phyloP scores from a whole-genome alignment of 1,140 invertebrate genomes.

The Campoletis sonorensis region DNA sequence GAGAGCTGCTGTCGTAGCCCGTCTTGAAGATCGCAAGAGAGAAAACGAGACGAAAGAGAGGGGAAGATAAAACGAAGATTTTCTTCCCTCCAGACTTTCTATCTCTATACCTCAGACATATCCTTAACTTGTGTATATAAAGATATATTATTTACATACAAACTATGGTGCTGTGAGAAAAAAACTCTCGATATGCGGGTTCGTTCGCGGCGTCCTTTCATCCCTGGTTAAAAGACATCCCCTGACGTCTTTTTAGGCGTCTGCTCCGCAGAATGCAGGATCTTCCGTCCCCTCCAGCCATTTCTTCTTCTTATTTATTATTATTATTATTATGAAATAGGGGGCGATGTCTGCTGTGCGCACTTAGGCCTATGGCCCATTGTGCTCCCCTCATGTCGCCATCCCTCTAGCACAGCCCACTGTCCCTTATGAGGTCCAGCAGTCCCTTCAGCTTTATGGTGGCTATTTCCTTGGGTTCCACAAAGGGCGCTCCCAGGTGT shows the following conservation, averaged over 20 bases:
- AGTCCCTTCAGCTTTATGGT: too few species aligned
- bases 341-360: too few species aligned
- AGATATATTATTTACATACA: background rate
- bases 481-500: too few species aligned
- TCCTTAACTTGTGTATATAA: conserved; percentile 37
- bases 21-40: conserved; percentile 22
- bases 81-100: conserved; percentile 20
- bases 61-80: background rate
- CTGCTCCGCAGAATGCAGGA: background rate
- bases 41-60: conserved; percentile 10
- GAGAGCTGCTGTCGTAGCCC: conserved; percentile 47
- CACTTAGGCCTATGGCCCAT: too few species aligned
- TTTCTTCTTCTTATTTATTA: background rate
- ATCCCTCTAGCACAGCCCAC: too few species aligned
- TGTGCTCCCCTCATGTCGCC: too few species aligned
- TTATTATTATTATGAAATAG: too few species aligned
- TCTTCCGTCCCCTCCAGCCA: conserved; percentile 3
- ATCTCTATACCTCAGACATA: conserved; percentile 33
- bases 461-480: too few species aligned
- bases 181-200: conserved; percentile 30
- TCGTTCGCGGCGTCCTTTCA: conserved; percentile 36
- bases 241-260: background rate
- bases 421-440: too few species aligned
- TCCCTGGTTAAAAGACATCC: conserved; percentile 38
- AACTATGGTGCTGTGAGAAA: conserved; percentile 23